Evolutionary conservation across 1,140 invertebrate genomes (phyloP), one percentile per base, ranked within the genome.

Genomic region (Agrilus planipennis): DNA sequence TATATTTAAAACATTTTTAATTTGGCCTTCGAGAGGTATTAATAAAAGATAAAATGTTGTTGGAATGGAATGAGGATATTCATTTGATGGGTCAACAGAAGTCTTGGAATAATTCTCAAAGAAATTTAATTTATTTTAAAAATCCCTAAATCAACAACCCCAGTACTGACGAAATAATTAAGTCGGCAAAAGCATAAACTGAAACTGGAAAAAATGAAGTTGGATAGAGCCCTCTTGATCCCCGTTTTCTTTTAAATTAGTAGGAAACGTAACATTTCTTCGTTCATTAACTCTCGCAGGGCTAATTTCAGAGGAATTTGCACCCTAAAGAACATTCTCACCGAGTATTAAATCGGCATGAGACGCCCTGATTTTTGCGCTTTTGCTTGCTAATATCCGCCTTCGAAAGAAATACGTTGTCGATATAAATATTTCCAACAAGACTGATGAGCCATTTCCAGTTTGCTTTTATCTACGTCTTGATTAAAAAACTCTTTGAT

Each of bases 241-340:
- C 50, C 47, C 49, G 42, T 49, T 44, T 36, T 41, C 51, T 50
- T 51, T 52, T 53, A 56, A 56, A 58, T 58, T 54, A 56, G 52
- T 46, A 56, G 47, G 44, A 51, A 58, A 58, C 53, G 55, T 53
- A 56, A 56, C 53, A 49, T 58, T 58, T 58, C 53, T 52, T 43
- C 53, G 49, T 57, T 57, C 56, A 58, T 57, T 57, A 57, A 57
- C 47, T 53, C 56, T 49, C 54, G 45, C 56, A 42, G 49, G 51
- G 45, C 56, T 58, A 58, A 57, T 58, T 58, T 57, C 45, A 46
- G 50, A 53, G 51, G 56, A 58, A 58, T 58, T 58, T 49, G 44
- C 56, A 54, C 54, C 53, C 52, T 46, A 54, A 53, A 53, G 45
- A 52, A 50, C 51, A 58, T 58, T 58, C 53, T 52, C 45, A 55